These are phyloP conservation scores for Parnassius glacialis DNA, from an alignment of 2,888 invertebrate species.

Conservation along the genomic window DNA sequence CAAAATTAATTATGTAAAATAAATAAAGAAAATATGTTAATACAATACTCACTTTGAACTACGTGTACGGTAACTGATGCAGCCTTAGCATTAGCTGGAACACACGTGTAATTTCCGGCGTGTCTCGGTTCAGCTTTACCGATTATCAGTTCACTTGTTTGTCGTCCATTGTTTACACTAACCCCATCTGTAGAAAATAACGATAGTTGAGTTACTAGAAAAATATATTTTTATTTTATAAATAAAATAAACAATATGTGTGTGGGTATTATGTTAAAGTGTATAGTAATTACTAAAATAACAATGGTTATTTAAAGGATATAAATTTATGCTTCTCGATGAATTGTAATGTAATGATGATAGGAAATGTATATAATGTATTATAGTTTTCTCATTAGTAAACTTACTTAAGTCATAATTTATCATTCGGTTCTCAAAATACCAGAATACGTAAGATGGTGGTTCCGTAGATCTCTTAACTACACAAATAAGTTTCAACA, in stretches of 20 bases:
- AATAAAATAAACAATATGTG: too few relatives aligned
- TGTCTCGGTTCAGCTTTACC: constrained; percentile 84
- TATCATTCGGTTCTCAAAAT: constrained; percentile 91
- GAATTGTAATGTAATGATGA: too few relatives aligned
- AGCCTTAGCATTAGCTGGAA: constrained; percentile 88
- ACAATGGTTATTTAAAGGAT: too few relatives aligned
- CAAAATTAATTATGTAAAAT: neutral
- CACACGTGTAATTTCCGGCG: constrained; percentile 91
- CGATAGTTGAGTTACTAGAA: too few relatives aligned
- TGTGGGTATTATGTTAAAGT: too few relatives aligned
- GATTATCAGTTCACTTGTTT: constrained; percentile 85
- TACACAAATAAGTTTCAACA: constrained; percentile 85
- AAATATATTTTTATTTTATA: too few relatives aligned
- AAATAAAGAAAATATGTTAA: neutral
- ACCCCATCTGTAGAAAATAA: constrained; percentile 70
- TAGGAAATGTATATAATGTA: neutral
- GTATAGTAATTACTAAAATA: neutral
- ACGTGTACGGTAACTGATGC: constrained; percentile 89
- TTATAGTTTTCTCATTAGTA: too few relatives aligned
- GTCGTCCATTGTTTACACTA: constrained; percentile 78
- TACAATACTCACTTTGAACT: constrained; percentile 79
- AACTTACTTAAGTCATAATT: constrained; percentile 88
- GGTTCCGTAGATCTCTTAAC: constrained; percentile 85
- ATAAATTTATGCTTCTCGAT: too few relatives aligned
- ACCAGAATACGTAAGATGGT: constrained; percentile 89